phyloP scores from a whole-genome alignment of 2,113 vertebrate species.

The Channa maculata region DNA sequence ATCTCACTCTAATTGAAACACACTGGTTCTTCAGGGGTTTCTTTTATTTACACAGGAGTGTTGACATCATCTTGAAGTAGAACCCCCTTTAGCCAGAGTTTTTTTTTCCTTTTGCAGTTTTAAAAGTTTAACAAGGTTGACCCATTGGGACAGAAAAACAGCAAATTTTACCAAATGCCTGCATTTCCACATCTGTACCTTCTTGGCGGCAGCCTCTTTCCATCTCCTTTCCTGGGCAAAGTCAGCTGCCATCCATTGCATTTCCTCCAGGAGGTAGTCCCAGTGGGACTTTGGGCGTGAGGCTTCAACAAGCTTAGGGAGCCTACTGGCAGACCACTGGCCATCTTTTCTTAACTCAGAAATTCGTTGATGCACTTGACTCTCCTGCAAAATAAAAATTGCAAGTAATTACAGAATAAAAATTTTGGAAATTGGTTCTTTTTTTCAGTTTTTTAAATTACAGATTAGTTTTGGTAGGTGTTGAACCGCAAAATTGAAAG shows the following conservation, averaged over 20 bases:
- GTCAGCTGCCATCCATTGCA: constrained; percentile 99
- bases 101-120: too few species aligned
- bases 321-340: constrained; percentile 91
- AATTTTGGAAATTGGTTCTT: neutral
- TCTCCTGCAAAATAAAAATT: constrained; percentile 83
- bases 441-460: neutral
- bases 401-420: neutral
- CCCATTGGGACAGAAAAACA: too few species aligned
- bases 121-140: too few species aligned
- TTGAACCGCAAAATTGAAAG: neutral
- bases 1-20: too few species aligned
- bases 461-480: neutral
- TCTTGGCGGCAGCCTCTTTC: constrained; percentile 97
- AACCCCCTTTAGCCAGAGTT: too few species aligned
- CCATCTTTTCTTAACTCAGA: constrained; percentile 94
- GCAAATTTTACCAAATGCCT: too few species aligned
- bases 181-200: constrained; percentile 82
- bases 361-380: constrained; percentile 92
- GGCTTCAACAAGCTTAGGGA: constrained; percentile 94
- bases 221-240: constrained; percentile 97
- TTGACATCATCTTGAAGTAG: too few species aligned
- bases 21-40: too few species aligned
- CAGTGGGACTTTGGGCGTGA: constrained; percentile 94
- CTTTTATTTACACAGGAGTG: too few species aligned
- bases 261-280: constrained; percentile 98